phyloP scores from a whole-genome alignment of 2,113 vertebrate genomes.

The Brachypteracias leptosomus region DNA sequence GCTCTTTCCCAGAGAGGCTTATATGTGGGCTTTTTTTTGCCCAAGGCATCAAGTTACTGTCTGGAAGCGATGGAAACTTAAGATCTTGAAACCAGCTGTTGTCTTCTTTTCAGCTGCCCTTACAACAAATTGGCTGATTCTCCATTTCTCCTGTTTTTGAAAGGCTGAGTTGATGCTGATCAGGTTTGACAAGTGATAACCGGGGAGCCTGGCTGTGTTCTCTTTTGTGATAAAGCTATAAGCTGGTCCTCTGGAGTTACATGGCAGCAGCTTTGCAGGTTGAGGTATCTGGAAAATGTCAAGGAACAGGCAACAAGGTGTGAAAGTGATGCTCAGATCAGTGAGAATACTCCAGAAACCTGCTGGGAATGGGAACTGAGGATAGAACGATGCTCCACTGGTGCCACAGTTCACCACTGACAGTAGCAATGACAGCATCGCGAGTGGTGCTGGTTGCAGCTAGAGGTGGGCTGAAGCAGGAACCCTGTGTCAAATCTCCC shows the following conservation, averaged over 20 bases:
- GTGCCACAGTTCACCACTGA: no score
- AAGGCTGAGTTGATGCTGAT: accelerated
- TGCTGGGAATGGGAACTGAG: not conserved
- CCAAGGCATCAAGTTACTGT: not conserved
- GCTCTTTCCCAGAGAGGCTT: not conserved
- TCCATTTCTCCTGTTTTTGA: not conserved
- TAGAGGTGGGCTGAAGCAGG: not conserved
- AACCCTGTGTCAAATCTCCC: not conserved
- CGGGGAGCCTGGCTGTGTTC: not conserved
- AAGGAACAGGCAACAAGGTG: not conserved
- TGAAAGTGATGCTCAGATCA: not conserved
- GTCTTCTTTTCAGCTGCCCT: not conserved
- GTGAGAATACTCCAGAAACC: accelerated
- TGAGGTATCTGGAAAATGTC: not conserved
- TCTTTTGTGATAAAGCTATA: not conserved
- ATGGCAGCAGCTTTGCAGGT: not conserved
- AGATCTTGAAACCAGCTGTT: not conserved
- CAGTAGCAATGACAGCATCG: accelerated
- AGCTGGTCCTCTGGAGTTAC: not conserved
- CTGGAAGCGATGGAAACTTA: not conserved
- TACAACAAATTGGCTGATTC: not conserved
- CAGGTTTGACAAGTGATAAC: not conserved
- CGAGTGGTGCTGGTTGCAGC: not conserved
- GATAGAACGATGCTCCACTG: not conserved
- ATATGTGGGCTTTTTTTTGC: not conserved